phyloP scores from a whole-genome alignment of 2,888 invertebrate genomes.

The Pseudanteris insignis region DNA sequence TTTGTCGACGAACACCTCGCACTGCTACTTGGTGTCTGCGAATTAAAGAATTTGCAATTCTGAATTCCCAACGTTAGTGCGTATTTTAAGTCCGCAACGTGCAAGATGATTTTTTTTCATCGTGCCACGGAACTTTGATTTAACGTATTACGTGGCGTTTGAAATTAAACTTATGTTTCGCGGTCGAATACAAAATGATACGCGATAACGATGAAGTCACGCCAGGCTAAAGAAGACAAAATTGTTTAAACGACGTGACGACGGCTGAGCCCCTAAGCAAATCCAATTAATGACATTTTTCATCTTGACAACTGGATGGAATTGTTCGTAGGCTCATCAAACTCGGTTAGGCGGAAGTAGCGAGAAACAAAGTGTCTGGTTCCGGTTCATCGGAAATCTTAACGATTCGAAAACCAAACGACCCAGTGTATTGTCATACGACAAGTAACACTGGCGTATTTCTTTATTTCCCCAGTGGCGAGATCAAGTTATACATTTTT shows the following conservation, averaged over 20 bases:
- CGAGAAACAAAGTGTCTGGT: conserved; percentile 16
- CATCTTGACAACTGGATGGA: conserved; percentile 2
- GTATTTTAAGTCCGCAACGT: conserved; percentile 31
- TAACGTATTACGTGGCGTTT: too few relatives aligned
- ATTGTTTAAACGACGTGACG: conserved; percentile 8
- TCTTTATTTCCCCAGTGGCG: conserved; percentile 67
- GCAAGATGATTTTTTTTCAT: conserved; percentile 37
- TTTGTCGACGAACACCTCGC: conserved; percentile 55
- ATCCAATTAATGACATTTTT: conserved; percentile 11
- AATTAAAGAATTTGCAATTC: conserved; percentile 68
- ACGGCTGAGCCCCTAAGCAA: conserved; percentile 1
- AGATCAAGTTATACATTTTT: conserved; percentile 67
- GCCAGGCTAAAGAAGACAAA: background rate
- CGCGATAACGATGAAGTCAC: background rate
- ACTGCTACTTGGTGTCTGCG: conserved; percentile 51
- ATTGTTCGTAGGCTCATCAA: too few relatives aligned
- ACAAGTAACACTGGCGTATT: conserved; percentile 57
- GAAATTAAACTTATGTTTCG: too few relatives aligned
- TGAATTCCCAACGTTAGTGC: conserved; percentile 52
- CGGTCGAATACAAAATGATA: too few relatives aligned
- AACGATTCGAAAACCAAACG: conserved; percentile 38
- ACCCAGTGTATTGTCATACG: conserved; percentile 62
- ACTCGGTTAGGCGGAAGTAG: too few relatives aligned
- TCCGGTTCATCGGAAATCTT: conserved; percentile 37
- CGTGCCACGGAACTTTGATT: conserved; percentile 35